These are phyloP conservation scores for Ceuthmochares aereus DNA, from an alignment of 2,113 vertebrate genomes.

Conservation along the genomic window DNA sequence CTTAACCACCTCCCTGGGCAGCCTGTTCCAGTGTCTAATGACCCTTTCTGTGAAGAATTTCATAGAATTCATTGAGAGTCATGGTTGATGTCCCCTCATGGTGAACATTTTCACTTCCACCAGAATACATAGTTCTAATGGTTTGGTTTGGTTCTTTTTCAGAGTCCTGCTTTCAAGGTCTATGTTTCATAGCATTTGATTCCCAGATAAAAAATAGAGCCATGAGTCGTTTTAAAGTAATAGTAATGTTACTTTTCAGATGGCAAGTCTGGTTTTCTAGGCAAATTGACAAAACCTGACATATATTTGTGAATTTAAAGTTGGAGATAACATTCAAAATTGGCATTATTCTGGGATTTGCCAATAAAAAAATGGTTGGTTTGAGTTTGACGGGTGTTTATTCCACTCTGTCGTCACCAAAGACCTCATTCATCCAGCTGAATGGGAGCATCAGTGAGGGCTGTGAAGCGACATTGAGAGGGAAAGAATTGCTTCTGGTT, in stretches of 20 bases:
- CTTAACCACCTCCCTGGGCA: too few species aligned
- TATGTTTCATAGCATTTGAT: background rate
- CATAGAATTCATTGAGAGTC: background rate
- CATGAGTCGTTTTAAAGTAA: background rate
- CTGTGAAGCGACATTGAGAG: background rate
- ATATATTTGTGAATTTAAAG: background rate
- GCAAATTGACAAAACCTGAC: background rate
- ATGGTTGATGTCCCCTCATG: background rate
- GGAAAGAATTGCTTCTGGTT: background rate
- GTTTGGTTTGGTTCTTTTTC: background rate
- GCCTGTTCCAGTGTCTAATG: too few species aligned
- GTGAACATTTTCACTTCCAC: background rate
- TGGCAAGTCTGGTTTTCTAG: background rate
- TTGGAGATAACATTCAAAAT: background rate
- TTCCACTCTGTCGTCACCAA: background rate
- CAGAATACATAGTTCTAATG: background rate
- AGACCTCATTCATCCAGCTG: background rate
- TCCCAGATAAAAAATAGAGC: background rate
- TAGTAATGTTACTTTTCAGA: background rate
- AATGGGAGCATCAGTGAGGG: accelerated
- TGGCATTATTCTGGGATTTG: background rate
- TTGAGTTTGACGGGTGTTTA: background rate
- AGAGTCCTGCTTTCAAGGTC: background rate
- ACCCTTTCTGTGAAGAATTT: too few species aligned
- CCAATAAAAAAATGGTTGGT: background rate